Evolutionary conservation across 1,140 invertebrate genomes (phyloP).

Genomic region (Drosophila lacertosa): DNA sequence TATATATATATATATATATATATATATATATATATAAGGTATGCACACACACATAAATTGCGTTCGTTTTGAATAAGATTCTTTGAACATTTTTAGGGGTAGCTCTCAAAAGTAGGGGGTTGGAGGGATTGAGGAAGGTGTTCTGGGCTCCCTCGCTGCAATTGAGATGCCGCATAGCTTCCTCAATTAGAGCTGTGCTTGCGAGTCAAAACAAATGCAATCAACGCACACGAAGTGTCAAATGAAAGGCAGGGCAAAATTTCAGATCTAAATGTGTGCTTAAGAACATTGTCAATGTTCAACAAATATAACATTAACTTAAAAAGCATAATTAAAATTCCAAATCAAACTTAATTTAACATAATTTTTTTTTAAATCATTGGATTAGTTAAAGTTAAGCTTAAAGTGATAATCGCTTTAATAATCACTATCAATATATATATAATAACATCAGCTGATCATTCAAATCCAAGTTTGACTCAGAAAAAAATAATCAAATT

Average conservation of each 20-base stretch:
- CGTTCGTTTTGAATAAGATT: slow-evolving; percentile 20
- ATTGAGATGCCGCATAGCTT: slow-evolving; percentile 29
- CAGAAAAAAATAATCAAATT: no score
- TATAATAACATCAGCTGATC: no score
- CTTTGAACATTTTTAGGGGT: neutral
- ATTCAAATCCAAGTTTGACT: no score
- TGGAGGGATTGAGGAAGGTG: neutral
- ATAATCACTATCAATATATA: no score
- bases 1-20: no score
- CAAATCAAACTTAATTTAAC: no score
- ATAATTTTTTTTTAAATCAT: no score
- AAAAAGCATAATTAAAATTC: no score
- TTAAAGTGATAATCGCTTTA: no score
- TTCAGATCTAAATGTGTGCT: neutral
- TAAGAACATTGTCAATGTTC: neutral
- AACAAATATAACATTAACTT: no score
- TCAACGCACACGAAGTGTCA: slow-evolving; percentile 14
- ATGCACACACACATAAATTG: slow-evolving; percentile 5
- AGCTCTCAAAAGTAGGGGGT: neutral
- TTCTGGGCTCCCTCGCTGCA: slow-evolving; percentile 7
- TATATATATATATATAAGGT: slow-evolving; percentile 8
- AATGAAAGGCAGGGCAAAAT: neutral
- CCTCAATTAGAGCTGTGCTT: slow-evolving; percentile 47
- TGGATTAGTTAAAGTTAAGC: no score
- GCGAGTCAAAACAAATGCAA: slow-evolving; percentile 38